Evolutionary conservation across 2,797 vertebrate genomes (phyloP), one percentile per base, ranked within the genome.

Genomic region (Girardinus metallicus): DNA sequence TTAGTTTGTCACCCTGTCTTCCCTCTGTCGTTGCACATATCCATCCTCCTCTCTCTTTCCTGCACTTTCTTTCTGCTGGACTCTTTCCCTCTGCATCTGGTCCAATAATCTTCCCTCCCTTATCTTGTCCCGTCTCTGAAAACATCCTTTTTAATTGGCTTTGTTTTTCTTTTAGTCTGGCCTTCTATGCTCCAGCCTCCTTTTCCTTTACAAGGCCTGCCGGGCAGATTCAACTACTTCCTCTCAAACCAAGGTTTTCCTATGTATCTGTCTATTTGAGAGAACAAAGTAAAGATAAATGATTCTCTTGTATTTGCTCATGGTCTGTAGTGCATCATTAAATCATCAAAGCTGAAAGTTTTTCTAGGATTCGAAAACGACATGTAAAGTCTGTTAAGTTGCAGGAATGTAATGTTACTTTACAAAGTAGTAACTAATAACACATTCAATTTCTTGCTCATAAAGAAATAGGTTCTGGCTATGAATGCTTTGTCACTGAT

Each of bases 61-160:
- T 73, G 55, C 36, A 51, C 18, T 34, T 47, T 57, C 31, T 36
- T 73, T 23, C 29, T 76, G 47, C 31, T 79, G 34, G 23, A 70
- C 49, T 62, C 53, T 74, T 15, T 39, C 44, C 53, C 57, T 34
- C 49, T 76, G 68, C 78, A 77, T 87, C 88, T 74, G 51, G 72
- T 77, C 79, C 79, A 77, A 75, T 87, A 80, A 77, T 62, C 78
- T 16, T 80, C 85, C 79, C 43, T 85, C 80, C 76, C 62, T 79
- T 4, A 26, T 57, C 66, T 74, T 79, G 74, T 70, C 74, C 74
- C 57, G 36, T 75, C 78, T 86, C n/a, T 62, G 49, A 76, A 82
- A 81, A 68, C 71, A 80, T 84, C 46, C 31, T 68, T 80, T 84
- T 82, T 87, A 89, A 89, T 90, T 91, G 89, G 70, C 75, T 82